Evolutionary conservation across 1,140 invertebrate genomes (phyloP), one percentile per base, ranked within the genome.

Genomic region (Agrypnia vestita): DNA sequence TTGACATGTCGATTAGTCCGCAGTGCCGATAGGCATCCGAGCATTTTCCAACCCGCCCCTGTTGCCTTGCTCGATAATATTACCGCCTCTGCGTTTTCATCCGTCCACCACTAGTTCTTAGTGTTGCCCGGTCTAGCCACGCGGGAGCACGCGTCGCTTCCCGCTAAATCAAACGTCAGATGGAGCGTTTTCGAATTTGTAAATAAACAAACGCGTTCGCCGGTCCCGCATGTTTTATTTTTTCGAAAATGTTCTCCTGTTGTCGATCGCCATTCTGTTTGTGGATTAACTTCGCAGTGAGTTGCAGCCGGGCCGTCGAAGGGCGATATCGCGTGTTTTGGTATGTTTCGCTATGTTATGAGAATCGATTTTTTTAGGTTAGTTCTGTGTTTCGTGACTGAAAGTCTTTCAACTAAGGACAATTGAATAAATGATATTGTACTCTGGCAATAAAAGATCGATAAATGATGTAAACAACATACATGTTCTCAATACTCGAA

Each of bases 341-440:
- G 64, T 69, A 47, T 15, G 61, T 64, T 64, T 7, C 19, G n/a
- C 17, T 25, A 10, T 64, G 35, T 69, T 19, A 47, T 69, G 35
- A 69, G 35, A 69, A 69, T 69, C 64, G 44, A 69, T 69, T 19
- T 69, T 69, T 69, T 49, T 69, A 69, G 64, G 64, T 69, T 69
- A 69, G 64, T 21, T 62, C 13, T 35, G 59, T 62, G 13, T 56
- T 15, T 56, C 19, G 15, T 56, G 25, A 35, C 25, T 35, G 25
- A 35, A 35, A 35, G 25, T 35, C 25, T 35, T 35, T 35, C 6
- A 6, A 35, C 25, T 35, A 35, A 35, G 6, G 25, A 35, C 6
- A 35, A 35, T 35, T 35, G 25, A 35, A 35, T 35, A 35, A 35
- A 35, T 35, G 6, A 35, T 35, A 35, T 35, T 35, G 25, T 35